phyloP scores from a whole-genome alignment of 2,113 vertebrate genomes.

The Crotalus helleri region DNA sequence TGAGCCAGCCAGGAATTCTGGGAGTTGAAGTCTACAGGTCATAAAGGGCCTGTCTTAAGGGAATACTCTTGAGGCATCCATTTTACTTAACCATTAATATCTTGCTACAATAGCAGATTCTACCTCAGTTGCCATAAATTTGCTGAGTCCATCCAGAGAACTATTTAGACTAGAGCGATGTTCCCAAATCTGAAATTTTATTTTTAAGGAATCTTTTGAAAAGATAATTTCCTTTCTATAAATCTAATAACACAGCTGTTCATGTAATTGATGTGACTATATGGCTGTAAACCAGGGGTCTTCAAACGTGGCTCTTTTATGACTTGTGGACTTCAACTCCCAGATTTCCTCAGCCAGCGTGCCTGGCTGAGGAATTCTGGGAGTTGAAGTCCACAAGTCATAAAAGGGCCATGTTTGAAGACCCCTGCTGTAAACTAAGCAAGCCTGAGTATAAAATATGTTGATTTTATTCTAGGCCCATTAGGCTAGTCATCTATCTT shows the following conservation, averaged over 20 bases:
- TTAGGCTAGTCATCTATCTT: neutral
- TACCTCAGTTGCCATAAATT: neutral
- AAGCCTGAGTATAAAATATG: neutral
- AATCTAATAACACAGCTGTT: neutral
- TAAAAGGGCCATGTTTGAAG: too few species aligned
- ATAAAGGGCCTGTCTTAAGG: neutral
- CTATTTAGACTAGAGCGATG: neutral
- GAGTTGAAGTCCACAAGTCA: too few species aligned
- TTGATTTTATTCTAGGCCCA: neutral
- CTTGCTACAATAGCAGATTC: neutral
- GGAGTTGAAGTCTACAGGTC: too few species aligned
- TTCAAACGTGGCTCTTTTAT: too few species aligned
- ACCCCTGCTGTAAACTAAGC: neutral
- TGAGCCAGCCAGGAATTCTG: neutral
- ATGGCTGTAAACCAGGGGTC: neutral
- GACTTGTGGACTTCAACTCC: too few species aligned
- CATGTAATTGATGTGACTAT: neutral
- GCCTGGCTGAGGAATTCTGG: too few species aligned
- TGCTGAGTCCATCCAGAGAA: neutral
- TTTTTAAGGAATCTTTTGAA: neutral
- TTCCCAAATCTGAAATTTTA: neutral
- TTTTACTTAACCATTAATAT: neutral
- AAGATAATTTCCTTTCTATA: neutral
- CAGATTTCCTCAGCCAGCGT: too few species aligned
- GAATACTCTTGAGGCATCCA: neutral